These are phyloP conservation scores for Blastomussa wellsi DNA, from an alignment of 92 coral and sea anemone species.

Conservation along the genomic window DNA sequence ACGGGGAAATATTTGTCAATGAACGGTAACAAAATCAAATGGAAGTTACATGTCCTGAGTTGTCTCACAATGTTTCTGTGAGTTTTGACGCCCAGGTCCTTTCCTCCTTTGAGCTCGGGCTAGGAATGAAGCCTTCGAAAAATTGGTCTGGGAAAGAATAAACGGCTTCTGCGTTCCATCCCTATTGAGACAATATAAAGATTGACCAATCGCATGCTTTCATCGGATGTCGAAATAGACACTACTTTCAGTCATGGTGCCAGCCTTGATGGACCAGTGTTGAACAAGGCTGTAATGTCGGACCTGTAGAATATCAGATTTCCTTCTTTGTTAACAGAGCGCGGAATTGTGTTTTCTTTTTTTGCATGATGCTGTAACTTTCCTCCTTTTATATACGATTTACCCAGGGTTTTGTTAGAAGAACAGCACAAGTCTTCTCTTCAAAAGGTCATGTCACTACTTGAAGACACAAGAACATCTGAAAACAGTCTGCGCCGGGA, in stretches of 20 bases:
- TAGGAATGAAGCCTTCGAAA: not conserved
- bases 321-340: not conserved
- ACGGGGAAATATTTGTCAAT: not conserved
- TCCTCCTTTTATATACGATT: not conserved
- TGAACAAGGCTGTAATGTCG: no score
- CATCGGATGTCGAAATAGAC: no score
- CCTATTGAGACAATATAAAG: no score
- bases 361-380: not conserved
- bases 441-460: constrained; percentile 34
- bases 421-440: constrained; percentile 40
- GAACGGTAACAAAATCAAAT: not conserved
- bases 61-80: no score
- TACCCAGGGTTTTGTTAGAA: constrained; percentile 44
- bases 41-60: not conserved
- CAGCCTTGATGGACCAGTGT: no score
- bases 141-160: not conserved
- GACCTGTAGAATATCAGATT: no score
- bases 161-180: no score
- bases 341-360: not conserved
- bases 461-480: constrained; percentile 45
- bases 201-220: no score
- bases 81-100: not conserved
- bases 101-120: not conserved
- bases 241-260: no score
- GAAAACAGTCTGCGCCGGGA: constrained; percentile 55